A percentile compares a stretch with the other conserved stretches of the same genome.
Conservation (phyloP, 2,888 invertebrate species). For the Cheiracanthium punctorium region DNA sequence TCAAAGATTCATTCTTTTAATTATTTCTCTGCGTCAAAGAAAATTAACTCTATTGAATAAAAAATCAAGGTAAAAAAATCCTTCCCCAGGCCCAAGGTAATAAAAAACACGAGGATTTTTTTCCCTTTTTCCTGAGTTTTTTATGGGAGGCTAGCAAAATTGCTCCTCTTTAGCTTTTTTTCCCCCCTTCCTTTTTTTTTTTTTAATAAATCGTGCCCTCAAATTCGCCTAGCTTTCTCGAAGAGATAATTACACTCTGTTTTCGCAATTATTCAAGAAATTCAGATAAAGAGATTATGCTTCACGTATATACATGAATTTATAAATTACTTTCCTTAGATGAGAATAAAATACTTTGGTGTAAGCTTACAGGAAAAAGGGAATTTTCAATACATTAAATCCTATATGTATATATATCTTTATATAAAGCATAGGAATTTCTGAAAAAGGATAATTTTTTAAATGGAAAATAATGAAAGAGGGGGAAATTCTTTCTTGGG, state of each 20-base stretch:
- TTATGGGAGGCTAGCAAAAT: background rate
- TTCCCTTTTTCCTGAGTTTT: background rate
- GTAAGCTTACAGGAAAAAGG: too few species aligned
- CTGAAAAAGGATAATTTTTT: too few species aligned
- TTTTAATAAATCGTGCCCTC: background rate
- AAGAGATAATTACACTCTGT: background rate
- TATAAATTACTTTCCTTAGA: background rate
- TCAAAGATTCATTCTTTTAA: background rate
- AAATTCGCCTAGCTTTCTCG: background rate
- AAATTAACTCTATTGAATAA: slow-evolving; percentile 4
- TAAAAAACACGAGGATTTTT: background rate
- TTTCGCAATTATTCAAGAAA: background rate
- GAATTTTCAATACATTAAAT: too few species aligned
- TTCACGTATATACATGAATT: background rate
- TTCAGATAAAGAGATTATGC: background rate
- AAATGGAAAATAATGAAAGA: too few species aligned
- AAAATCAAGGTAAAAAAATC: background rate
- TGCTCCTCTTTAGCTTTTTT: background rate
- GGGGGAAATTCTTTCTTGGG: too few species aligned
- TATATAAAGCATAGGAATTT: too few species aligned
- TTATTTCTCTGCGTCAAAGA: background rate
- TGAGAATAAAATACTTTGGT: too few species aligned
- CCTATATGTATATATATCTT: too few species aligned
- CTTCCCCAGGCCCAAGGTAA: background rate
- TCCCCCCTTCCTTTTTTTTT: background rate